Base-by-base conservation (phyloP, 2,797 vertebrate genomes). In the Mastacembelus armatus region DNA sequence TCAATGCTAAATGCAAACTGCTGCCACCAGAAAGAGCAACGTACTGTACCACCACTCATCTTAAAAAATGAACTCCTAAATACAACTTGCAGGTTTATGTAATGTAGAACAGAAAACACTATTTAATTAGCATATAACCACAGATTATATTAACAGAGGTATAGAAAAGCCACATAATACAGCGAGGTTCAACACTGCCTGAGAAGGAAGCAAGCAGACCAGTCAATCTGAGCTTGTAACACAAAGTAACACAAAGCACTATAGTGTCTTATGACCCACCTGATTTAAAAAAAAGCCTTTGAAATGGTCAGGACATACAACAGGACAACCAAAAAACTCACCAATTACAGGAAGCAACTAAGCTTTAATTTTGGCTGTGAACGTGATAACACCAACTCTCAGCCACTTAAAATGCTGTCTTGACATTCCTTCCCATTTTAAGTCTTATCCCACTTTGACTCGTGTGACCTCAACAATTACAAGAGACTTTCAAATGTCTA, bases 121-220 rank as follows among this genome's bases (percentile, higher is more conserved):
- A n/a, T n/a, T n/a, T n/a, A n/a, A n/a, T n/a, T n/a, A n/a, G n/a
- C n/a, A n/a, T n/a, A n/a, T n/a, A n/a, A 57, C 38, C 27, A 36
- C 18, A 43, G 33, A 29, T 32, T 38, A 15, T 15, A 16, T 56
- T 26, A 48, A 22, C 33, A 33, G 30, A 48, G 10, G 57, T 49
- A 18, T 57, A 57, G 43, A 21, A 21, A 65, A 66, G 36, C 14
- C n/a, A 16, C 35, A 66, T 35, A 52, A 29, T 29, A 21, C 57
- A 40, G 7, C 35, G 10, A 3, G 1, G 45, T 40, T 33, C 12
- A 48, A 35, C 36, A 44, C 40, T 29, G 9, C 10, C 10, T 24
- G 24, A 45, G 2, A 38, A 3, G 26, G 9, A 27, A 3, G 8
- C 7, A 10, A 16, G 9, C 32, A 38, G 32, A 38, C 33, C 44